A percentile compares a stretch with the other conserved stretches of the same genome.
These are phyloP conservation scores for Vidua macroura DNA, from an alignment of 2,113 vertebrate species.

Conservation along the genomic window DNA sequence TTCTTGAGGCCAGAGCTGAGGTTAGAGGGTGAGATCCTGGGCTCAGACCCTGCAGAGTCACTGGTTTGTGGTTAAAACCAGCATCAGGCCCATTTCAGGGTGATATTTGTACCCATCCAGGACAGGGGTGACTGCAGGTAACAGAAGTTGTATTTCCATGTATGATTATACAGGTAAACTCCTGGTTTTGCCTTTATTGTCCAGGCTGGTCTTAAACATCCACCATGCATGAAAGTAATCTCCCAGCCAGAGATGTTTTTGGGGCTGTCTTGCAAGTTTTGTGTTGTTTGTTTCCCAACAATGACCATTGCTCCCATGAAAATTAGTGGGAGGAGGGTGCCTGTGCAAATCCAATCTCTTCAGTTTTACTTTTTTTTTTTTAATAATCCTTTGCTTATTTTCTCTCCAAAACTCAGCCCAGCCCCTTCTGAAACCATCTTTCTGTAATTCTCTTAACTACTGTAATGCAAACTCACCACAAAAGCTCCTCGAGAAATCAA, in stretches of 20 bases:
- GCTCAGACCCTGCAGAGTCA: background rate
- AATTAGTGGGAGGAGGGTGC: background rate
- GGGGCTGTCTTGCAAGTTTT: background rate
- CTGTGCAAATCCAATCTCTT: background rate
- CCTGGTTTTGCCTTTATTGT: background rate
- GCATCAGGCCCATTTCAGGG: background rate
- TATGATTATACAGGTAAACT: background rate
- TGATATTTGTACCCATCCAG: background rate
- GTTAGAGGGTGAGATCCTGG: background rate
- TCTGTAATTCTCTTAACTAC: slow-evolving; percentile 52
- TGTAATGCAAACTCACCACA: slow-evolving; percentile 40
- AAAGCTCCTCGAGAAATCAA: slow-evolving; percentile 53
- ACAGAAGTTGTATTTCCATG: background rate
- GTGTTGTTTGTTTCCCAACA: background rate
- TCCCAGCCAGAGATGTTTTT: background rate
- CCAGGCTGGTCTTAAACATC: background rate
- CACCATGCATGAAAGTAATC: rapidly evolving
- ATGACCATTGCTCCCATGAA: rapidly evolving
- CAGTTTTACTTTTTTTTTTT: background rate
- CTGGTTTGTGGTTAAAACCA: background rate
- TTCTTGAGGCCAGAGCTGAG: background rate
- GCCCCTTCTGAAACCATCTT: slow-evolving; percentile 29
- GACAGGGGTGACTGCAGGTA: background rate
- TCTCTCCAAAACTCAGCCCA: slow-evolving; percentile 18
- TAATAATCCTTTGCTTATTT: slow-evolving; percentile 23